Evolutionary conservation across 2,113 vertebrate genomes (phyloP), one percentile per base, ranked within the genome.

Genomic region (Apteryx mantelli): DNA sequence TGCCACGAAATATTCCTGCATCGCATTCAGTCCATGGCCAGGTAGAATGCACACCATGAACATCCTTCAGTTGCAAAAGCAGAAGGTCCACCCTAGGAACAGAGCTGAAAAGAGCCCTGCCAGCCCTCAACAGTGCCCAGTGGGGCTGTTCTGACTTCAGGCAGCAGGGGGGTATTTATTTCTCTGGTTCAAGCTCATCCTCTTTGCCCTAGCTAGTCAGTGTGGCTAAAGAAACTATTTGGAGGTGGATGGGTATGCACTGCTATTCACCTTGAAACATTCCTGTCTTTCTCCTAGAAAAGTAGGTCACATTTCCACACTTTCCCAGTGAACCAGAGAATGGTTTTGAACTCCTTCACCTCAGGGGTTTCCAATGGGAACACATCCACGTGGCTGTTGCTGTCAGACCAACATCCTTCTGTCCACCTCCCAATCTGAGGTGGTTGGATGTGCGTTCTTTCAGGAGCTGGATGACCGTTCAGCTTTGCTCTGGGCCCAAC

Each of bases 141-240:
- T 0, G 4, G 19, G 13, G 38, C 38, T 87, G 26, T 11, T 66
- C 1, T 64, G 0, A 0, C 61, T 58, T 30, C 55, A 84, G 50
- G 60, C 21, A 82, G 14, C 42, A 46, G 26, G 36, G 36, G 24
- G 36, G 24, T 42, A 14, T 38, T 42, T 30, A 13, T 24, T 14
- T 26, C 30, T 14, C 46, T 60, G 32, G 1, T 69, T 80, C 21
- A 11, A 87, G 32, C 7, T 26, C 32, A 24, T 40, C 17, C 9
- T 65, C 28, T 38, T 82, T 32, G 36, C 6, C 48, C 26, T 36
- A 6, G 2, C 1, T 14, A 30, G 13, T 36, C 55, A 66, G 22
- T 1, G 0, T 34, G 16, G 28, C 32, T 82, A 4, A 50, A 74
- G 40, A 55, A 75, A 78, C 11, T 4, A 0, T 4, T 75, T 63